These are phyloP conservation scores for Anseranas semipalmata DNA, from an alignment of 2,113 vertebrate genomes.

Conservation along the genomic window DNA sequence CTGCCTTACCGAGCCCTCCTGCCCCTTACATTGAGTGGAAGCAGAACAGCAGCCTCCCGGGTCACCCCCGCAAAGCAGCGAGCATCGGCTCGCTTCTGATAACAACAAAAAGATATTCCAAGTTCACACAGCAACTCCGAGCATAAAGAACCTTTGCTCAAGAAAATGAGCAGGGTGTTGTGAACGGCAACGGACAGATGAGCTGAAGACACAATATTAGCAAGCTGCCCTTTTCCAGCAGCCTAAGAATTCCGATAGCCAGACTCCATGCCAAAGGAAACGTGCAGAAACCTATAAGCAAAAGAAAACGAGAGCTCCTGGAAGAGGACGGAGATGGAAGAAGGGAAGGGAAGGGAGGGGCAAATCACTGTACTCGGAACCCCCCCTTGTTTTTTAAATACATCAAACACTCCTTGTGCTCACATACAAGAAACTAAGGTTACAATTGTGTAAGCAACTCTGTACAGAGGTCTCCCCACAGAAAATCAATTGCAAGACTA, in stretches of 20 bases:
- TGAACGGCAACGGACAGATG: neutral
- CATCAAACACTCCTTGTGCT: neutral
- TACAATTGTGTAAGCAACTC: neutral
- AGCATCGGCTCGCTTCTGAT: neutral
- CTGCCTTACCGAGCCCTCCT: neutral
- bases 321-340: neutral
- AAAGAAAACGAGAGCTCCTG: neutral
- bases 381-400: neutral
- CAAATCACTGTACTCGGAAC: neutral
- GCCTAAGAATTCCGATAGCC: neutral
- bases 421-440: neutral
- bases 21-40: neutral
- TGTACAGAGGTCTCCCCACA: neutral
- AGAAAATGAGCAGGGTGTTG: neutral
- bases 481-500: constrained; percentile 57
- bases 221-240: constrained; percentile 13
- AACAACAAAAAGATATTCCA: neutral
- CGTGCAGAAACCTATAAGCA: neutral
- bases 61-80: neutral
- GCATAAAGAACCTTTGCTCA: neutral
- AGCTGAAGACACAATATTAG: constrained; percentile 9
- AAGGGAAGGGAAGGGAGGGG: neutral
- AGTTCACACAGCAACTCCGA: neutral
- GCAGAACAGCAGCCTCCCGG: neutral
- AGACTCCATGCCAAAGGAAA: neutral